Percentiles rank a stretch among this genome's conserved stretches.
phyloP scores from a whole-genome alignment of 1,140 invertebrate species.

The Meloidogyne floridensis region DNA sequence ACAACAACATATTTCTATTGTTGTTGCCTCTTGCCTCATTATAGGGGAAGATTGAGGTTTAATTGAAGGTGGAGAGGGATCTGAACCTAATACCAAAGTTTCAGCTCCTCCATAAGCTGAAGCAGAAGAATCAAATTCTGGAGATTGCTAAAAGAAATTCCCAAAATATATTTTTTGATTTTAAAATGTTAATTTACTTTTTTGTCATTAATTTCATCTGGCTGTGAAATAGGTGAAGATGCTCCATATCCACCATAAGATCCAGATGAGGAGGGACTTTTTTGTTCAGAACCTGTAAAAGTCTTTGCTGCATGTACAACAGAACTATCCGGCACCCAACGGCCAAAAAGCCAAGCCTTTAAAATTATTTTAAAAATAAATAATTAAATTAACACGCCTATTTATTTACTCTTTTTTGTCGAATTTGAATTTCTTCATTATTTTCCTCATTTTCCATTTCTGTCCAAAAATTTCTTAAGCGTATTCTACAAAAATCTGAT shows the following conservation, averaged over 20 bases:
- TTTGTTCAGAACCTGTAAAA: background rate
- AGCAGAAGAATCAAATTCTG: background rate
- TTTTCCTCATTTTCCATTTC: constrained; percentile 40
- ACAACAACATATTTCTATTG: constrained; percentile 23
- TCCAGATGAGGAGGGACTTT: background rate
- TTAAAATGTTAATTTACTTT: background rate
- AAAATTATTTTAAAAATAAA: background rate
- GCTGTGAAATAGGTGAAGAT: background rate
- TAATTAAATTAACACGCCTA: no score
- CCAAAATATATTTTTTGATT: background rate
- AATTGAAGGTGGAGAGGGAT: constrained; percentile 31
- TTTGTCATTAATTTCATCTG: constrained; percentile 4
- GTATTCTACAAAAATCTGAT: constrained; percentile 46
- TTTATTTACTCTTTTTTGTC: background rate
- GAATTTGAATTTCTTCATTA: constrained; percentile 12
- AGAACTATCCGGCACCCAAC: constrained; percentile 25
- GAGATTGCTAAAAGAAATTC: background rate
- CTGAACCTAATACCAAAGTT: constrained; percentile 9
- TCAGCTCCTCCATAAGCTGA: background rate
- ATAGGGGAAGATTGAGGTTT: constrained; percentile 13
- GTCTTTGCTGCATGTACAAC: constrained; percentile 12
- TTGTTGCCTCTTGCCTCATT: background rate
- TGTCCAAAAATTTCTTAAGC: constrained; percentile 47
- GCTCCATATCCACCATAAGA: constrained; percentile 35
- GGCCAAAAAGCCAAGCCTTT: constrained; percentile 41